Percentiles rank a stretch among this genome's conserved stretches.
These are phyloP conservation scores for Palythoa caribaeorum DNA, from an alignment of 92 coral and sea anemone genomes.

Conservation along the genomic window DNA sequence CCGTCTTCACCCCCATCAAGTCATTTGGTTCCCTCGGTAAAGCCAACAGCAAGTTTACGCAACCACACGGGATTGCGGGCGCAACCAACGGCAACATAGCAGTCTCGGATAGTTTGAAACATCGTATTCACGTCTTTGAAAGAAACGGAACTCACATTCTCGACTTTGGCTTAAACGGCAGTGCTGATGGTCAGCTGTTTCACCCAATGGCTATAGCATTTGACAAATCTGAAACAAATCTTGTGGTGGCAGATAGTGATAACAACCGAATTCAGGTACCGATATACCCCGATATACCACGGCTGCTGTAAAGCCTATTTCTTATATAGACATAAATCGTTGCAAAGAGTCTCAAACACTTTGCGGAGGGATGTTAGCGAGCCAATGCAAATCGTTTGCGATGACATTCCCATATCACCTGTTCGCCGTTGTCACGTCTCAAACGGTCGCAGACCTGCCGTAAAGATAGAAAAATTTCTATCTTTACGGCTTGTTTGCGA, in stretches of 20 bases:
- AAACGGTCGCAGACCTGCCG: no score
- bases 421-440: no score
- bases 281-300: no score
- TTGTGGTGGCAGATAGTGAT: conserved; percentile 86
- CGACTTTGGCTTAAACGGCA: conserved; percentile 87
- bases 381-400: no score
- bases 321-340: not conserved
- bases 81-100: conserved; percentile 76
- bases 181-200: conserved; percentile 76
- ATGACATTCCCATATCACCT: no score
- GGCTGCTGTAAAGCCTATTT: not conserved
- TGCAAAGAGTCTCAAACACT: not conserved
- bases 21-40: conserved; percentile 89
- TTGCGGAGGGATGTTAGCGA: not conserved
- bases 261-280: conserved; percentile 85
- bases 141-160: conserved; percentile 81
- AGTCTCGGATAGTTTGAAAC: conserved; percentile 89
- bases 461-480: no score
- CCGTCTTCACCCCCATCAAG: conserved; percentile 85
- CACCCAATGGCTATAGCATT: conserved; percentile 93
- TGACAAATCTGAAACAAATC: conserved; percentile 69
- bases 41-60: conserved; percentile 77
- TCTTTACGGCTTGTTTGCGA: no score
- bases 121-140: conserved; percentile 83
- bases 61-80: conserved; percentile 89